phyloP scores from a whole-genome alignment of 2,888 invertebrate genomes.

The Stenichneumon culpator region DNA sequence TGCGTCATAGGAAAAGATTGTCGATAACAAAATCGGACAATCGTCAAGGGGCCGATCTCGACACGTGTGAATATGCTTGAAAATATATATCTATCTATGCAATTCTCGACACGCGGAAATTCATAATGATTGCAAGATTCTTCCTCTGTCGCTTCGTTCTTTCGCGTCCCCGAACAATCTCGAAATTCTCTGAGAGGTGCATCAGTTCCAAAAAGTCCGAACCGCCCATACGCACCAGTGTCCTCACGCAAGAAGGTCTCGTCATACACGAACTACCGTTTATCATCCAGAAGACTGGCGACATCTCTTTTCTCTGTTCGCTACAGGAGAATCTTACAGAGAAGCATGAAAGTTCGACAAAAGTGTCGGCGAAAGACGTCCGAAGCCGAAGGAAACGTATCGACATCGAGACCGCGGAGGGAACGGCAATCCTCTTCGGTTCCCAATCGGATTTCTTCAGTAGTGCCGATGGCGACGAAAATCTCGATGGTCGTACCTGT shows the following conservation, averaged over 20 bases:
- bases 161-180: background rate
- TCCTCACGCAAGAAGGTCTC: constrained; percentile 89
- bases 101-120: background rate
- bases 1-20: background rate
- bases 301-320: constrained; percentile 82
- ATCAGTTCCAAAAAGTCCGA: constrained; percentile 34
- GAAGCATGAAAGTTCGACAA: background rate
- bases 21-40: background rate
- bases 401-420: constrained; percentile 77
- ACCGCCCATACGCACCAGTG: constrained; percentile 84
- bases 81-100: background rate
- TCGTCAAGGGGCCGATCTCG: too few relatives aligned
- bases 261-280: constrained; percentile 90
- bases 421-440: constrained; percentile 77
- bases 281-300: constrained; percentile 86
- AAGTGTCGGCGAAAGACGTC: constrained; percentile 18
- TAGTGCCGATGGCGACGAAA: constrained; percentile 77
- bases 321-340: constrained; percentile 30
- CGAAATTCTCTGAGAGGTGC: constrained; percentile 31
- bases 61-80: background rate
- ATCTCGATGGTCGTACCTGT: constrained; percentile 78
- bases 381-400: constrained; percentile 62
- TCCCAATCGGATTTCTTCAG: constrained; percentile 71
- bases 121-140: constrained; percentile 8
- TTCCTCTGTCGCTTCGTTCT: background rate